phyloP scores from a whole-genome alignment of 2,888 invertebrate species.

The Perithous albicinctus region DNA sequence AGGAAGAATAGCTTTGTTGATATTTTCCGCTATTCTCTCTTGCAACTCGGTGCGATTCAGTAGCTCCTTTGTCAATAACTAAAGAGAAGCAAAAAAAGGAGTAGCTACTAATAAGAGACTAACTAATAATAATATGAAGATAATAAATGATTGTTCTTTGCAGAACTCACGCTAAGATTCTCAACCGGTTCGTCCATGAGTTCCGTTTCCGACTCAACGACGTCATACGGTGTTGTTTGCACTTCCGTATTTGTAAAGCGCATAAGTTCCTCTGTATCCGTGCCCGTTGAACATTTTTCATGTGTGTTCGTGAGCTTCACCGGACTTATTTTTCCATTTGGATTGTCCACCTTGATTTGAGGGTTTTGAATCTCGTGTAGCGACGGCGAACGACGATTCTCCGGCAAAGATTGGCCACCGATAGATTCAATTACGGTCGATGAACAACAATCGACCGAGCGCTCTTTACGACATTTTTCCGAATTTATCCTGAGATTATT shows the following conservation, averaged over 20 bases:
- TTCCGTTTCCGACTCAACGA: slow-evolving; percentile 76
- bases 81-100: slow-evolving; percentile 45
- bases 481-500: neutral
- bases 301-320: slow-evolving; percentile 24
- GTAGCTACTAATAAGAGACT: no score
- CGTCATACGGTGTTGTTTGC: slow-evolving; percentile 79
- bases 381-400: slow-evolving; percentile 13
- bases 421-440: slow-evolving; percentile 30
- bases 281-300: slow-evolving; percentile 77
- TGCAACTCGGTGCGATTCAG: slow-evolving; percentile 86
- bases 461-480: slow-evolving; percentile 43
- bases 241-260: slow-evolving; percentile 79
- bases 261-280: slow-evolving; percentile 80
- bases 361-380: neutral
- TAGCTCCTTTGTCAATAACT: slow-evolving; percentile 85
- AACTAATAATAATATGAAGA: no score
- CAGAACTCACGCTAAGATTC: slow-evolving; percentile 80
- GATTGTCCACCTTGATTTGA: neutral
- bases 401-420: slow-evolving; percentile 8
- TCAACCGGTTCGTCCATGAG: slow-evolving; percentile 79
- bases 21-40: slow-evolving; percentile 86
- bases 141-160: slow-evolving; percentile 9
- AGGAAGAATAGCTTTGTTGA: slow-evolving; percentile 84
- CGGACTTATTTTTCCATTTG: neutral
- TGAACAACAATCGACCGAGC: slow-evolving; percentile 38